Base-by-base conservation (phyloP, 2,888 invertebrate genomes). In the Oegoconia quadripuncta region DNA sequence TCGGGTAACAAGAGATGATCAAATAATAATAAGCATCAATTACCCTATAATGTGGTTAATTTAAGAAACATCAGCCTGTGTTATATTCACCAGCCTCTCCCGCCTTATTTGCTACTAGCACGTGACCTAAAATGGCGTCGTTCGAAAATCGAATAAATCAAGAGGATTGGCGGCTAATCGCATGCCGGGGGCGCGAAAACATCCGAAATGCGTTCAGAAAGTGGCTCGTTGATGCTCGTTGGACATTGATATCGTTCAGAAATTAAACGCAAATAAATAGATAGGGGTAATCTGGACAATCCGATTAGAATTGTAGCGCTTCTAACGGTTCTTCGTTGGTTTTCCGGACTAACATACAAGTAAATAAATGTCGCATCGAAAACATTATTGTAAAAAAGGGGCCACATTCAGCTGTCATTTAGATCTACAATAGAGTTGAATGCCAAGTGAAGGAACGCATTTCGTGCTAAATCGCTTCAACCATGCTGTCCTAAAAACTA, bases 141-240 rank as follows among this genome's bases (percentile, higher is more conserved):
- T 69, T 70, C 66, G 56, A 65, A 78, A 78, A 71, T 79, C 74
- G 72, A 77, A 79, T 76, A 72, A 81, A 77, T 80, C 79, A 76
- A 83, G 79, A 75, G 81, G 80, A 80, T 83, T 74, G 74, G 67
- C 54, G 74, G 75, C 71, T 79, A 82, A 81, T 81, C 77, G 74
- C 39, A 52, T 49, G 51, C 52, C 52, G 44, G 43, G 46, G 59
- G 69, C 57, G 59, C 55, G 55, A 64, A 69, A 70, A 70, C 63
- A 68, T 54, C 50, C 55, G 59, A 63, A 59, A 57, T 44, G 46
- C 46, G 32, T 41, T 48, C 53, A 38, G 39, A 45, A 37, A 48
- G 45, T 39, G 47, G 44, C 42, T 32, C 18, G 25, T 17, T 30
- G 45, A 37, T 38, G 18, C 36, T 48, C 37, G 39, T 34, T 8